Conservation (phyloP, 2,888 invertebrate genomes). For the Caenorhabditis imperialis region DNA sequence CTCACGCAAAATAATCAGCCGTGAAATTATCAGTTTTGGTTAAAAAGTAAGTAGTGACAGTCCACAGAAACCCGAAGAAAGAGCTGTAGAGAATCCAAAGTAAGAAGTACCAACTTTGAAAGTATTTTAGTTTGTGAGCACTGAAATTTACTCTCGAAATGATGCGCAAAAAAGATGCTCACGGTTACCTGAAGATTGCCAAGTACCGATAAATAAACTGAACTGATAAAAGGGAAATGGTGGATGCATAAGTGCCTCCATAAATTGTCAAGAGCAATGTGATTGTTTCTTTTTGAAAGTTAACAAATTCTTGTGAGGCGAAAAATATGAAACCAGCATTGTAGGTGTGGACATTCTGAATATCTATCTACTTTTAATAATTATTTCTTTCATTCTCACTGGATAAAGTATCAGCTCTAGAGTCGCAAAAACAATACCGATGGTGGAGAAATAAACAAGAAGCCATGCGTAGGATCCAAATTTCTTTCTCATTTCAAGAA, state of each 20-base stretch:
- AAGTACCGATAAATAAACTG: slow-evolving; percentile 16
- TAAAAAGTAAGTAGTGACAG: neutral
- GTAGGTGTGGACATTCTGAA: slow-evolving; percentile 16
- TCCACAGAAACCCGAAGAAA: neutral
- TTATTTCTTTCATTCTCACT: neutral
- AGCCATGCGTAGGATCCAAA: slow-evolving; percentile 24
- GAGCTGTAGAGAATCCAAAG: slow-evolving; percentile 1
- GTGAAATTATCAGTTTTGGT: neutral
- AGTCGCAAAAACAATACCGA: slow-evolving; percentile 17
- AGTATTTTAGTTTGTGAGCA: neutral
- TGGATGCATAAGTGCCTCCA: slow-evolving; percentile 6
- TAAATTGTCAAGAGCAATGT: slow-evolving; percentile 4
- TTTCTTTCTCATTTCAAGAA: neutral
- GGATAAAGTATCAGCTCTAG: slow-evolving; percentile 10
- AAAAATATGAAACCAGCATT: slow-evolving; percentile 18
- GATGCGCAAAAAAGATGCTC: neutral
- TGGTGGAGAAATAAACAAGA: neutral
- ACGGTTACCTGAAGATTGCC: slow-evolving; percentile 10
- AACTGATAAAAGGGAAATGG: slow-evolving; percentile 6
- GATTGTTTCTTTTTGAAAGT: neutral
- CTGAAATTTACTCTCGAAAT: neutral
- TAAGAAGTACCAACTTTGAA: neutral
- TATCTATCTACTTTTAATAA: too few species aligned
- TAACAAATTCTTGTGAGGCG: slow-evolving; percentile 2
- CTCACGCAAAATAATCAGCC: slow-evolving; percentile 4